These are phyloP conservation scores for Ostrea denselamellosa DNA, from an alignment of 1,140 invertebrate genomes.

Conservation along the genomic window DNA sequence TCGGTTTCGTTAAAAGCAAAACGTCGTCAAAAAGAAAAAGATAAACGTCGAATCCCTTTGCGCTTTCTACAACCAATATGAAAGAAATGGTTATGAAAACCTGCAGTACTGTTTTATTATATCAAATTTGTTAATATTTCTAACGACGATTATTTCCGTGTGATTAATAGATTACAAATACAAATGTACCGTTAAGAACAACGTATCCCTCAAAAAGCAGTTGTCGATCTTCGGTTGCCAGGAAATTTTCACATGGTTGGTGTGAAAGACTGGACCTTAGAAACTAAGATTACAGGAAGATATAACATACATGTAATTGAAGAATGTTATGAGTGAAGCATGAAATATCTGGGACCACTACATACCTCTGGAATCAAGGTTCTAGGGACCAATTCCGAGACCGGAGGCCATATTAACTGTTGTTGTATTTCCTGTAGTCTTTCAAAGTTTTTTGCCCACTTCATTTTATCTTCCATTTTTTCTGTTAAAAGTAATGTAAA, in stretches of 20 bases:
- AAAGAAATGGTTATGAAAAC: background rate
- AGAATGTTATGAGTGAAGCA: too few species aligned
- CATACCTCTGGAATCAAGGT: slow-evolving; percentile 84
- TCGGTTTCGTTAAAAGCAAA: slow-evolving; percentile 84
- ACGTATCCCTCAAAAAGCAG: slow-evolving; percentile 84
- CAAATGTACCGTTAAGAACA: slow-evolving; percentile 80
- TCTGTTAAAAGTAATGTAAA: slow-evolving; percentile 79
- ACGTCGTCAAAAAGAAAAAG: slow-evolving; percentile 86
- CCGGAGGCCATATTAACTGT: slow-evolving; percentile 85
- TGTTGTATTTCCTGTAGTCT: slow-evolving; percentile 85
- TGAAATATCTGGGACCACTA: background rate
- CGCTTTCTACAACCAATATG: slow-evolving; percentile 56
- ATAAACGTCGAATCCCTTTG: slow-evolving; percentile 75
- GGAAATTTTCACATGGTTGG: slow-evolving; percentile 86
- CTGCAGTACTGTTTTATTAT: too few species aligned
- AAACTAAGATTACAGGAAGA: slow-evolving; percentile 76
- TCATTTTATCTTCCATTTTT: slow-evolving; percentile 86
- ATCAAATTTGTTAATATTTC: too few species aligned
- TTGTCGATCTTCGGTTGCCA: slow-evolving; percentile 83
- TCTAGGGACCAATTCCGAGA: slow-evolving; percentile 85
- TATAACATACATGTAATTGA: background rate
- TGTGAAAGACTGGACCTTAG: slow-evolving; percentile 81
- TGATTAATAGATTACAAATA: background rate
- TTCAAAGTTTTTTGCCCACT: slow-evolving; percentile 87
- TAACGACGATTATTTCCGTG: too few species aligned